Conservation (phyloP, 2,888 invertebrate species). For the Fissipunctia ypsillon region DNA sequence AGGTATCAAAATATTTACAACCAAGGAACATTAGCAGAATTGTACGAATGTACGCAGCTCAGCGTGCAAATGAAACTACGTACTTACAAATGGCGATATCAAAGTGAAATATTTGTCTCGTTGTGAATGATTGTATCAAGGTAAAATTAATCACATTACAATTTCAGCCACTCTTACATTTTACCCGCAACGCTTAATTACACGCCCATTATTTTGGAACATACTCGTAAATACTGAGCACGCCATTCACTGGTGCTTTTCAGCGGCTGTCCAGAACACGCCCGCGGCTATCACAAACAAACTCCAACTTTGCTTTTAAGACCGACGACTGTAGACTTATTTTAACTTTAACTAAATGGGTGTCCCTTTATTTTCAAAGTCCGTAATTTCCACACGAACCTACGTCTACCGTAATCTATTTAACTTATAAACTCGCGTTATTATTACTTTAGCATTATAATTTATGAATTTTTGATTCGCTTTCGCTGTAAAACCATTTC, state of each 20-base stretch:
- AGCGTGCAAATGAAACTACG: background rate
- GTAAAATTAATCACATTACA: conserved; percentile 32
- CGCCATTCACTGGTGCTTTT: conserved; percentile 62
- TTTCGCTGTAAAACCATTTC: conserved; percentile 54
- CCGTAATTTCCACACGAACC: conserved; percentile 68
- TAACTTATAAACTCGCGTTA: conserved; percentile 48
- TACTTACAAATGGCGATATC: background rate
- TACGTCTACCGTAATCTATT: conserved; percentile 62
- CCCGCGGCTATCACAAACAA: conserved; percentile 70
- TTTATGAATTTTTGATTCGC: conserved; percentile 65
- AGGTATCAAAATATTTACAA: background rate
- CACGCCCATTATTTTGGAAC: conserved; percentile 45
- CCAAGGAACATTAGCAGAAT: background rate
- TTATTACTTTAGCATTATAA: conserved; percentile 55
- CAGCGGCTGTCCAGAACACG: conserved; percentile 55
- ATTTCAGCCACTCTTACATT: conserved; percentile 39
- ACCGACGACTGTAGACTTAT: conserved; percentile 70
- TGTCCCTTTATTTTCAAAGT: conserved; percentile 70
- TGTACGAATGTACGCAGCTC: background rate
- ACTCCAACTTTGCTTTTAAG: conserved; percentile 78
- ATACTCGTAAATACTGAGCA: conserved; percentile 36
- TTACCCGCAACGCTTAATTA: conserved; percentile 43
- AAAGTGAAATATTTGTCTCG: conserved; percentile 1
- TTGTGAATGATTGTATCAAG: conserved; percentile 3
- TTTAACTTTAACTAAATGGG: conserved; percentile 72